Evolutionary conservation across 2,888 invertebrate species (phyloP).

Genomic region (Tipula vernalis): DNA sequence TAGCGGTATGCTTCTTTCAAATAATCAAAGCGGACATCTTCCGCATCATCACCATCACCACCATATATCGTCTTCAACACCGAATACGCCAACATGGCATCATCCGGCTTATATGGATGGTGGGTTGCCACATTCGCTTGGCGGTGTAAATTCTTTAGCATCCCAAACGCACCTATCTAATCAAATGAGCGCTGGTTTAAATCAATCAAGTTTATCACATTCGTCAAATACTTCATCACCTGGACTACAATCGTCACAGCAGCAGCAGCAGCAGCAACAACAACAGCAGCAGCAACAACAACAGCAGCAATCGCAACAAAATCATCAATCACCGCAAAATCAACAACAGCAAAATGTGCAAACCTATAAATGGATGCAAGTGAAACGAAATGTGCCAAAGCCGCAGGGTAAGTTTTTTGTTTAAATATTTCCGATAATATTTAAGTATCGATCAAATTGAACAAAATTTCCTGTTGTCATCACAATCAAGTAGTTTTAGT

Average conservation of each 20-base stretch:
- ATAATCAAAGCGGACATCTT: not conserved
- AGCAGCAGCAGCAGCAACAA: constrained; percentile 28
- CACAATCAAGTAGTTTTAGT: not conserved
- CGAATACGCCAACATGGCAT: constrained; percentile 17
- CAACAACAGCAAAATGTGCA: constrained; percentile 49
- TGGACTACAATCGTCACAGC: constrained; percentile 24
- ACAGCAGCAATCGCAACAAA: constrained; percentile 19
- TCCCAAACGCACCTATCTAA: constrained; percentile 14
- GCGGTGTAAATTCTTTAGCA: constrained; percentile 16
- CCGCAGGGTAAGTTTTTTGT: constrained; percentile 58
- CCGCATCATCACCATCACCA: constrained; percentile 24
- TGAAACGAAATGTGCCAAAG: constrained; percentile 92
- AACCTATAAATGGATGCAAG: constrained; percentile 99
- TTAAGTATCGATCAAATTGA: too few species aligned
- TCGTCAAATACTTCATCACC: constrained; percentile 16
- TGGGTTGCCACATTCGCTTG: constrained; percentile 17
- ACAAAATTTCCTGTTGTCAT: not conserved
- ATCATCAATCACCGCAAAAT: constrained; percentile 33
- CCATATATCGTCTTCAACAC: constrained; percentile 24
- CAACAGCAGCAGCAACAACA: constrained; percentile 17
- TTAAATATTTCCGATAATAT: not conserved
- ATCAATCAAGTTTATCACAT: not conserved
- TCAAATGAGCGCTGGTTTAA: not conserved
- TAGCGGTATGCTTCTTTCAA: not conserved
- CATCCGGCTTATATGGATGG: constrained; percentile 19